Conservation (phyloP, 2,797 vertebrate genomes). For the Neosilurus hyrtlii region DNA sequence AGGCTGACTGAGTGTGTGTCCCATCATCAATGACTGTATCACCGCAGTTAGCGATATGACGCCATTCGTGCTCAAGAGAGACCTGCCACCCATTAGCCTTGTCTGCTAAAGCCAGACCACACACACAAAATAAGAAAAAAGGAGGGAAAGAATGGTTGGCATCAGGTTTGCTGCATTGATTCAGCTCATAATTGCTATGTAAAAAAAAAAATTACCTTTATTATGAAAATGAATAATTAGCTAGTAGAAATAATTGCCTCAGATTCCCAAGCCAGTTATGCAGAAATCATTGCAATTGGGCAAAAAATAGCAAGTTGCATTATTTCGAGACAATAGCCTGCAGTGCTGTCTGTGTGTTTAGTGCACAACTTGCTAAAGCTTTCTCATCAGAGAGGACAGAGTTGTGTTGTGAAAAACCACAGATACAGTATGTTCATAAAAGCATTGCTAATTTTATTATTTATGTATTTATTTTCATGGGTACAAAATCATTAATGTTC, state of each 20-base stretch:
- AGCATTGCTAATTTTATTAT: no score
- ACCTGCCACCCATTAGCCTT: slow-evolving; percentile 77
- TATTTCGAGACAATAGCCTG: slow-evolving; percentile 53
- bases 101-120: slow-evolving; percentile 59
- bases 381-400: neutral
- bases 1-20: slow-evolving; percentile 90
- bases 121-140: neutral
- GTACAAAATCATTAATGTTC: neutral
- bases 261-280: slow-evolving; percentile 60
- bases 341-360: slow-evolving; percentile 18
- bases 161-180: slow-evolving; percentile 56
- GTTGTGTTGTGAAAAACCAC: slow-evolving; percentile 13
- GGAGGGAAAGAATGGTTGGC: slow-evolving; percentile 19
- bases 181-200: slow-evolving; percentile 64
- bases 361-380: slow-evolving; percentile 33
- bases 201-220: slow-evolving; percentile 63
- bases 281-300: slow-evolving; percentile 54
- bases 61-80: slow-evolving; percentile 81
- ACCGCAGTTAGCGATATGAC: slow-evolving; percentile 87
- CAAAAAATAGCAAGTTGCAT: slow-evolving; percentile 51
- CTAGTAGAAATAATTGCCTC: slow-evolving; percentile 48
- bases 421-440: slow-evolving; percentile 1
- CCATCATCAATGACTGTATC: slow-evolving; percentile 91
- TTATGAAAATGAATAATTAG: slow-evolving; percentile 60
- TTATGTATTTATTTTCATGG: neutral